A percentile compares a stretch with the other conserved stretches of the same genome.
These are phyloP conservation scores for Nesogale talazaci DNA, from an alignment of 2,113 vertebrate genomes.

Conservation along the genomic window DNA sequence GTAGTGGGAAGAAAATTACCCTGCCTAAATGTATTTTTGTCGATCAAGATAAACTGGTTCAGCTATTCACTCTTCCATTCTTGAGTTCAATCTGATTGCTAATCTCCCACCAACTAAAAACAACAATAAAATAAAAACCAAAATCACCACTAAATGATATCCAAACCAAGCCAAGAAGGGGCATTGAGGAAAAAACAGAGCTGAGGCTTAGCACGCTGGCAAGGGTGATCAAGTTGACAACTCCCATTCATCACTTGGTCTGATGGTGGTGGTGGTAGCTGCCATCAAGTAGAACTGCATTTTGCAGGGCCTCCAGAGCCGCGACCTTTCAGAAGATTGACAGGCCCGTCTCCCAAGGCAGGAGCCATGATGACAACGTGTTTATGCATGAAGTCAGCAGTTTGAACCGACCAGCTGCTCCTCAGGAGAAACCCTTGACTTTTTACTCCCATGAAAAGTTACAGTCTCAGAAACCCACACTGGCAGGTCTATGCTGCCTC, in stretches of 20 bases:
- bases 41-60: neutral
- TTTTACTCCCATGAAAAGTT: too few species aligned
- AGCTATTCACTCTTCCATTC: constrained; percentile 4
- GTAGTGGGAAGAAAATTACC: neutral
- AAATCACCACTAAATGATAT: neutral
- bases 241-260: neutral
- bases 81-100: neutral
- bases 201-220: neutral
- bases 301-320: neutral
- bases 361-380: too few species aligned
- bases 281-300: neutral
- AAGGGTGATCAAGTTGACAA: neutral
- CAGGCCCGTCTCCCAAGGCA: neutral
- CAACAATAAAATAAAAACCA: neutral
- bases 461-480: too few species aligned
- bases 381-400: too few species aligned
- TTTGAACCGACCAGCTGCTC: too few species aligned
- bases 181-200: neutral
- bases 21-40: constrained; percentile 32
- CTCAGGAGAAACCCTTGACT: too few species aligned
- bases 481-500: too few species aligned
- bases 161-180: neutral
- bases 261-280: neutral
- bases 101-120: neutral
- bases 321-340: neutral